Evolutionary conservation across 2,113 vertebrate species (phyloP).

Genomic region (Carassius auratus): DNA sequence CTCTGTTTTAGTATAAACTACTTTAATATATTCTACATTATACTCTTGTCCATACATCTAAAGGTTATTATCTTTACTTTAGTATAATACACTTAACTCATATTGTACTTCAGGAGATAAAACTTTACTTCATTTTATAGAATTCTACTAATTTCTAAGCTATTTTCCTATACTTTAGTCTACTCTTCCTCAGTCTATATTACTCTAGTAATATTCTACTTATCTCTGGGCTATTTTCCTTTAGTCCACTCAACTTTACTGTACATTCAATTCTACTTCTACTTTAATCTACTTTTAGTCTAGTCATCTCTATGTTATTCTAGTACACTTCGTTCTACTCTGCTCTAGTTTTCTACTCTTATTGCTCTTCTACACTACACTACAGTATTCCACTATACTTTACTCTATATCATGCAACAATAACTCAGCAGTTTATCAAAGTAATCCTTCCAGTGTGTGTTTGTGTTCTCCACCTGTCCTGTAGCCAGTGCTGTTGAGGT

Average conservation of each 20-base stretch:
- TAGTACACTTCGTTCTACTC: too few relatives aligned
- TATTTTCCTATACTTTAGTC: not conserved
- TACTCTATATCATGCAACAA: not conserved
- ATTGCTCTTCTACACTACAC: not conserved
- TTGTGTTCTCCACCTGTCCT: conserved; percentile 82
- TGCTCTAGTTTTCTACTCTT: not conserved
- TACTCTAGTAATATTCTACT: not conserved
- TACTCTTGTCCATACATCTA: not conserved
- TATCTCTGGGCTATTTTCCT: too few relatives aligned
- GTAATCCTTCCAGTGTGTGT: not conserved
- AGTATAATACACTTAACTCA: not conserved
- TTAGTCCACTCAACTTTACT: too few relatives aligned
- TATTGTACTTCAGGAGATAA: not conserved
- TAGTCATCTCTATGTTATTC: too few relatives aligned
- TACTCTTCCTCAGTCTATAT: not conserved
- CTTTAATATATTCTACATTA: too few relatives aligned
- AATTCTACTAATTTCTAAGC: not conserved
- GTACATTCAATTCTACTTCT: too few relatives aligned
- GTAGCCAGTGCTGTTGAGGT: conserved; percentile 94
- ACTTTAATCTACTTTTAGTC: too few relatives aligned
- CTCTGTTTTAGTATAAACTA: not conserved
- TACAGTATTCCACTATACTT: not conserved
- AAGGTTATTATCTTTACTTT: too few relatives aligned
- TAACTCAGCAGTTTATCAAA: not conserved
- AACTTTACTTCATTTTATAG: not conserved